Conservation (phyloP, 1,140 invertebrate genomes). For the Harpegnathos saltator region DNA sequence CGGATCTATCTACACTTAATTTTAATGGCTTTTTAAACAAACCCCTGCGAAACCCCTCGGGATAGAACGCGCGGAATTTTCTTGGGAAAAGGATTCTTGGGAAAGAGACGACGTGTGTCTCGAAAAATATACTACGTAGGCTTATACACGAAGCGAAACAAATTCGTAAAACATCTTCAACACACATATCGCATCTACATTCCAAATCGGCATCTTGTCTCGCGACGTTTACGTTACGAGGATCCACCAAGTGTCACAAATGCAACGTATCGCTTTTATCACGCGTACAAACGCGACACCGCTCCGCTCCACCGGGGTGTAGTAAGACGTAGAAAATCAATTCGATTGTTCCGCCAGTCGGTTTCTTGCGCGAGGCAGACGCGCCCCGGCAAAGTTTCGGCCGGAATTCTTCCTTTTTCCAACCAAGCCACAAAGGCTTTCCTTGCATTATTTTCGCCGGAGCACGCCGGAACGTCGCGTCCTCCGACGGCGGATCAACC, state of each 20-base stretch:
- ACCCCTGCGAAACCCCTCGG: too few relatives aligned
- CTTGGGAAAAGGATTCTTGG: too few relatives aligned
- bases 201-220: too few relatives aligned
- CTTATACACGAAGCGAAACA: neutral
- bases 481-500: conserved; percentile 39
- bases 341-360: conserved; percentile 54
- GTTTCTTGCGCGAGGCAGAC: conserved; percentile 55
- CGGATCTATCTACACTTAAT: conserved; percentile 15
- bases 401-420: conserved; percentile 47
- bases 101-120: too few relatives aligned
- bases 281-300: conserved; percentile 3
- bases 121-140: too few relatives aligned
- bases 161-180: neutral
- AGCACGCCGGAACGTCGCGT: conserved; percentile 43
- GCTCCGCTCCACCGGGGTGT: neutral
- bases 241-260: neutral
- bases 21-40: neutral
- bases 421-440: conserved; percentile 58
- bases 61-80: too few relatives aligned
- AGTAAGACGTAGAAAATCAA: conserved; percentile 42
- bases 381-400: conserved; percentile 50
- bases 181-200: too few relatives aligned
- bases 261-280: conserved; percentile 31
- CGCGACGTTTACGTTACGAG: neutral
- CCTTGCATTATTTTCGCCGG: conserved; percentile 56